These are phyloP conservation scores for Acropora yongei DNA, from an alignment of 64 coral and sea anemone species.

Conservation along the genomic window DNA sequence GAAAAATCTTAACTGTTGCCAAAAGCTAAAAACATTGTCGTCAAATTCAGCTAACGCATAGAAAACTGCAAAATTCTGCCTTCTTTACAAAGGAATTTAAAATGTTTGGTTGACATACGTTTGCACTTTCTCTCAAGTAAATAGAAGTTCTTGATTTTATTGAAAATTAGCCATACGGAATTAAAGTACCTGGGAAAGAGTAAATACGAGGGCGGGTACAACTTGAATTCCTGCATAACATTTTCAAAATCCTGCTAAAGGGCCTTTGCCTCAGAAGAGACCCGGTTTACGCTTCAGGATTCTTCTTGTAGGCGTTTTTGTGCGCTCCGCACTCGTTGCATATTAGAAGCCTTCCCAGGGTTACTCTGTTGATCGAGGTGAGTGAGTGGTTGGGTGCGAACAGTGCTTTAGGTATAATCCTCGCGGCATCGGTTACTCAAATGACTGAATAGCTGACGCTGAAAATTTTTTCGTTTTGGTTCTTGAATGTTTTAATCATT, in stretches of 20 bases:
- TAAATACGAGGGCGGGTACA: constrained; percentile 28
- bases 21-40: not conserved
- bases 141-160: not conserved
- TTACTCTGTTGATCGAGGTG: not conserved
- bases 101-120: not conserved
- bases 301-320: not conserved
- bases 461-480: too few species aligned
- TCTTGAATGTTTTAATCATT: too few species aligned
- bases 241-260: not conserved
- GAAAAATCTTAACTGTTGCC: too few species aligned
- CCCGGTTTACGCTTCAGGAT: not conserved
- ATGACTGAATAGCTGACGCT: too few species aligned
- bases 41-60: not conserved
- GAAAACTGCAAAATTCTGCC: not conserved
- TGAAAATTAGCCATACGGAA: not conserved
- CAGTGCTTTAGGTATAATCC: too few species aligned
- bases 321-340: not conserved
- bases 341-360: not conserved
- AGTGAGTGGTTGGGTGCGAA: not conserved
- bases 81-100: constrained; percentile 3
- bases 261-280: not conserved
- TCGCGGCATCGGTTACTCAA: too few species aligned
- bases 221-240: constrained; percentile 41
- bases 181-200: not conserved
- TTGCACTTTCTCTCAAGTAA: constrained; percentile 4